These are phyloP conservation scores for Leucophora obtusa DNA, from an alignment of 2,888 invertebrate genomes.

Conservation along the genomic window DNA sequence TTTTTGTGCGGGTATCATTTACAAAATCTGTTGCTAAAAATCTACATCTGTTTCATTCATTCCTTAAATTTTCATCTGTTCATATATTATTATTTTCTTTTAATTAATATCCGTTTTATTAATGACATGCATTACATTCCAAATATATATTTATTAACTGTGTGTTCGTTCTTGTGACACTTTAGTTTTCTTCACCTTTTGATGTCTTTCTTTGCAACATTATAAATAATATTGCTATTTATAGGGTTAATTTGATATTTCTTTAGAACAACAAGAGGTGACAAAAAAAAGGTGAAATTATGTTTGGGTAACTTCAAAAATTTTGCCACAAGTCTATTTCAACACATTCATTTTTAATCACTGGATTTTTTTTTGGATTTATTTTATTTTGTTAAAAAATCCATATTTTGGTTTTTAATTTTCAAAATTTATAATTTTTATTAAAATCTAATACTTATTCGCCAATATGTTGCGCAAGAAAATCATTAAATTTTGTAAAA, in stretches of 20 bases:
- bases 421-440: too few species aligned
- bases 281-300: too few species aligned
- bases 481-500: too few species aligned
- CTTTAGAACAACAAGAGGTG: background rate
- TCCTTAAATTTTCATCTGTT: slow-evolving; percentile 27
- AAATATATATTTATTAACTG: background rate
- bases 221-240: background rate
- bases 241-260: background rate
- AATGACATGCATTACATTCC: background rate
- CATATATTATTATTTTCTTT: background rate
- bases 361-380: too few species aligned
- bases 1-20: slow-evolving; percentile 60
- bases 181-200: background rate
- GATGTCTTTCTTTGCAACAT: background rate
- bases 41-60: slow-evolving; percentile 36
- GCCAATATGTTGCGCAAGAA: too few species aligned
- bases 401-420: too few species aligned
- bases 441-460: too few species aligned
- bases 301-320: too few species aligned
- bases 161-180: background rate
- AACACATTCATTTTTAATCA: too few species aligned
- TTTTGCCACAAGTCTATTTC: too few species aligned
- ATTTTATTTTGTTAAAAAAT: too few species aligned
- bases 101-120: slow-evolving; percentile 8
- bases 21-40: slow-evolving; percentile 53